Conservation (phyloP, 2,888 invertebrate species). For the Drosophila macrothrix region DNA sequence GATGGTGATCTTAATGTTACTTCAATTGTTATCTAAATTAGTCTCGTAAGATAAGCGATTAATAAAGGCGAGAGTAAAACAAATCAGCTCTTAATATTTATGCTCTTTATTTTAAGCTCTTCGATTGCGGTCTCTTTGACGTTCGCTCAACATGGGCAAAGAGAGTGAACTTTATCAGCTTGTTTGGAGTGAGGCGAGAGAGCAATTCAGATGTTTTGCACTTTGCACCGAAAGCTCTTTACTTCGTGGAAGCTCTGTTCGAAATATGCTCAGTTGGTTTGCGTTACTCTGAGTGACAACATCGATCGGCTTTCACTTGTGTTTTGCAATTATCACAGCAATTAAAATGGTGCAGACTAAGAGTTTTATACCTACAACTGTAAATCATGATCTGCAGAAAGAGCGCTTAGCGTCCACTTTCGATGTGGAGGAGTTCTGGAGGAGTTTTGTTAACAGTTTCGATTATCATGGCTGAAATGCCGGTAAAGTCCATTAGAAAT, state of each 20-base stretch:
- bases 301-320: conserved; percentile 20
- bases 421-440: too few species aligned
- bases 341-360: conserved; percentile 64
- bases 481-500: conserved; percentile 64
- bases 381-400: conserved; percentile 56
- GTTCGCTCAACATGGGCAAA: not conserved
- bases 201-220: conserved; percentile 20
- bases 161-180: conserved; percentile 2
- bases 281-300: conserved; percentile 34
- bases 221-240: conserved; percentile 61
- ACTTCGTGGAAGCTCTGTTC: conserved; percentile 13
- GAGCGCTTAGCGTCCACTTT: too few species aligned
- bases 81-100: not conserved
- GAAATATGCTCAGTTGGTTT: conserved; percentile 36
- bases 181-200: not conserved
- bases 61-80: not conserved
- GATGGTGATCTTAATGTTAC: not conserved
- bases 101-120: conserved; percentile 3
- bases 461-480: conserved; percentile 3
- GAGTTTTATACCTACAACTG: conserved; percentile 64
- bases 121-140: conserved; percentile 1
- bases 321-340: not conserved
- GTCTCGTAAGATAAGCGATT: not conserved
- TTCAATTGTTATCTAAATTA: not conserved
- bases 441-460: not conserved